Evolutionary conservation across 2,113 vertebrate species (phyloP).

Genomic region (Suricata suricatta): DNA sequence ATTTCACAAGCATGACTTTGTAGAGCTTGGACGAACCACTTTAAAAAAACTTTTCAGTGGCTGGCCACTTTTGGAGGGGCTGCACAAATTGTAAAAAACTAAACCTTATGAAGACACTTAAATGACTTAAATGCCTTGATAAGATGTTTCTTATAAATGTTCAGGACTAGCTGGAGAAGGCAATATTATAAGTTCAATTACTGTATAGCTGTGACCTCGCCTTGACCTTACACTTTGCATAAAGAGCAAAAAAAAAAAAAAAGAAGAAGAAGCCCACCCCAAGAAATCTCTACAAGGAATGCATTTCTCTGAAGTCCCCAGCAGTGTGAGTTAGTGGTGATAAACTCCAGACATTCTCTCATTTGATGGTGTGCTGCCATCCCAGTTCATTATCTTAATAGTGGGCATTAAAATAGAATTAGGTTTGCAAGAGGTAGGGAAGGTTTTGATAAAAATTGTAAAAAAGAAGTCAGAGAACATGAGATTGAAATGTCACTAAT

Average conservation of each 20-base stretch:
- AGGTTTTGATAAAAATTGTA: conserved; percentile 83
- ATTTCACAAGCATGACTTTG: neutral
- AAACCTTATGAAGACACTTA: conserved; percentile 7
- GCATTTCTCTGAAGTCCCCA: conserved; percentile 89
- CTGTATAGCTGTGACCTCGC: conserved; percentile 89
- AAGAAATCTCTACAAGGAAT: conserved; percentile 92
- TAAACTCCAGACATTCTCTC: conserved; percentile 97
- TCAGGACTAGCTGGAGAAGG: conserved; percentile 83
- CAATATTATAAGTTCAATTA: conserved; percentile 90
- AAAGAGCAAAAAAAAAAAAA: conserved; percentile 76
- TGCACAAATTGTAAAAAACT: conserved; percentile 76
- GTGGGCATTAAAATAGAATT: conserved; percentile 88
- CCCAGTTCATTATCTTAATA: conserved; percentile 92
- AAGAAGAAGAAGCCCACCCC: conserved; percentile 53
- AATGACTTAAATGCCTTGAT: conserved; percentile 74
- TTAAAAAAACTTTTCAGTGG: conserved; percentile 56
- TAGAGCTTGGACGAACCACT: conserved; percentile 48
- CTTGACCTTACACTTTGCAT: conserved; percentile 92
- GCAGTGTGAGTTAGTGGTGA: conserved; percentile 91
- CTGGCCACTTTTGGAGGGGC: conserved; percentile 75
- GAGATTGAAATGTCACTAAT: conserved; percentile 83
- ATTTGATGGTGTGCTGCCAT: conserved; percentile 94
- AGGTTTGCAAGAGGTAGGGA: conserved; percentile 84
- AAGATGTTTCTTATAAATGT: conserved; percentile 84
- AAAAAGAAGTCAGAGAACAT: conserved; percentile 75